Evolutionary conservation across 1,140 invertebrate species (phyloP).

Genomic region (Rhagoletis zephyria): DNA sequence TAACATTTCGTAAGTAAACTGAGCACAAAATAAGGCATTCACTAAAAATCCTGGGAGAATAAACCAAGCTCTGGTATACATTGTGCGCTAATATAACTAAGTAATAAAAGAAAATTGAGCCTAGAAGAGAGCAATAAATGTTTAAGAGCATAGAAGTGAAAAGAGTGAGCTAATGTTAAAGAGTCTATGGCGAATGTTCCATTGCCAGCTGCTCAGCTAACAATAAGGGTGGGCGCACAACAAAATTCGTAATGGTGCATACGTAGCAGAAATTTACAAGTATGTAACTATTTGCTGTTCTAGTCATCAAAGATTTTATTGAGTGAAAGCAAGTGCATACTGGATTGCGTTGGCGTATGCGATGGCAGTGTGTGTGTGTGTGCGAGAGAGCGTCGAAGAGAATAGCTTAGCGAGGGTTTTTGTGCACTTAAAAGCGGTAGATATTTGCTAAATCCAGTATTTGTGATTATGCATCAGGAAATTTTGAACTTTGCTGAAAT

Average conservation of each 20-base stretch:
- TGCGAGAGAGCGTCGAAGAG: not conserved
- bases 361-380: not conserved
- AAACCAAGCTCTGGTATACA: no score
- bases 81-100: no score
- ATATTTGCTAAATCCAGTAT: not conserved
- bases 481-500: not conserved
- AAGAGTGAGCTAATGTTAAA: not conserved
- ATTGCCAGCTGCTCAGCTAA: not conserved
- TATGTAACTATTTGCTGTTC: not conserved
- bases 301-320: slow-evolving; percentile 35
- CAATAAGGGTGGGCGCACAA: not conserved
- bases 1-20: not conserved
- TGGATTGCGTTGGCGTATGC: not conserved
- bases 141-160: not conserved
- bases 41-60: not conserved
- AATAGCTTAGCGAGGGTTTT: not conserved
- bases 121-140: not conserved
- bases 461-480: not conserved
- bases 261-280: not conserved
- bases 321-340: slow-evolving; percentile 21
- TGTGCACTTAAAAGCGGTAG: not conserved
- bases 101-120: not conserved
- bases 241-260: not conserved
- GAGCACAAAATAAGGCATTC: not conserved
- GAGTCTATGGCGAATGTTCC: not conserved